A percentile compares a stretch with the other conserved stretches of the same genome.
These are phyloP conservation scores for Drosophila meridionalis DNA, from an alignment of 2,888 invertebrate genomes.

Conservation along the genomic window DNA sequence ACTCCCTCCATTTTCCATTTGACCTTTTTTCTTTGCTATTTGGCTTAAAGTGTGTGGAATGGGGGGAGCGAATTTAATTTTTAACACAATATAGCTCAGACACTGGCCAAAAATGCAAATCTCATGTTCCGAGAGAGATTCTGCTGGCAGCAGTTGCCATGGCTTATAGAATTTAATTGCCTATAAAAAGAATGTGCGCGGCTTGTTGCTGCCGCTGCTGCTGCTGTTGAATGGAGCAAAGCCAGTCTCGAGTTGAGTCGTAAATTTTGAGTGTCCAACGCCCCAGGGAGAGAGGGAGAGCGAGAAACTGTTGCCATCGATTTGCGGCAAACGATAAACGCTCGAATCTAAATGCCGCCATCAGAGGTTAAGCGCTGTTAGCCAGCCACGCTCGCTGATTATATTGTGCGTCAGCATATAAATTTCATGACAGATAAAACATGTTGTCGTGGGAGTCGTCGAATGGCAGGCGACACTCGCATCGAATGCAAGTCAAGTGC, in stretches of 20 bases:
- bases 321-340: conserved; percentile 46
- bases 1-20: conserved; percentile 28
- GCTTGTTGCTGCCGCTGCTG: conserved; percentile 38
- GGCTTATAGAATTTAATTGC: conserved; percentile 83
- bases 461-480: not conserved
- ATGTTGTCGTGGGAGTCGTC: not conserved
- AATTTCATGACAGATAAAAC: conserved; percentile 53
- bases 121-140: conserved; percentile 20
- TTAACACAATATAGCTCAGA: conserved; percentile 30
- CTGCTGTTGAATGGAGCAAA: conserved; percentile 14
- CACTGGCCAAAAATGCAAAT: conserved; percentile 48
- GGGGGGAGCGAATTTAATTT: conserved; percentile 20
- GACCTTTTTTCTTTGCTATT: conserved; percentile 34
- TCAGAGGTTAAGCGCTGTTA: conserved; percentile 61
- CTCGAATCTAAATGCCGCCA: conserved; percentile 63
- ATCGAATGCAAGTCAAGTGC: conserved; percentile 24
- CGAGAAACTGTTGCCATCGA: conserved; percentile 44
- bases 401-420: conserved; percentile 74
- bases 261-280: conserved; percentile 48
- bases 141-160: conserved; percentile 52
- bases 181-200: conserved; percentile 81
- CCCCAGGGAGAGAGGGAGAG: conserved; percentile 7
- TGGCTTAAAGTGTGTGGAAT: not conserved
- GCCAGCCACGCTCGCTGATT: conserved; percentile 53
- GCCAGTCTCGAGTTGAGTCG: conserved; percentile 33